Evolutionary conservation across 2,797 vertebrate species (phyloP).

Genomic region (Danio choprae): DNA sequence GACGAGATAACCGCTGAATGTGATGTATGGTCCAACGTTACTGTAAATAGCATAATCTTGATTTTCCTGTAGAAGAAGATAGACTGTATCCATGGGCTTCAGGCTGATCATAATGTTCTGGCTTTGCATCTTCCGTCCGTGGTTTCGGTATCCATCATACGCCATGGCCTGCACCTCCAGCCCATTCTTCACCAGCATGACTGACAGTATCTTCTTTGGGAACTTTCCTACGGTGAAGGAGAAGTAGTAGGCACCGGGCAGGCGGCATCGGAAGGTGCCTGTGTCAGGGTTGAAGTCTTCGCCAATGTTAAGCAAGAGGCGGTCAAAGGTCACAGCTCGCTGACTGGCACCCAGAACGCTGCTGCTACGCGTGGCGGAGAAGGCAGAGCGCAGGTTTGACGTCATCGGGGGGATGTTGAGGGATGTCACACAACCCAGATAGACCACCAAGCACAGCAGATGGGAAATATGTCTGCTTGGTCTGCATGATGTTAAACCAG

Average conservation of each 20-base stretch:
- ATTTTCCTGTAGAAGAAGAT: slow-evolving; percentile 76
- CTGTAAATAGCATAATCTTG: slow-evolving; percentile 81
- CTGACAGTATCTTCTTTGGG: slow-evolving; percentile 81
- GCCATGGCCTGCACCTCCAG: slow-evolving; percentile 82
- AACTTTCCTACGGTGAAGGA: slow-evolving; percentile 82
- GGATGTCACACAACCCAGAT: slow-evolving; percentile 57
- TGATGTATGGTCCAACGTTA: slow-evolving; percentile 80
- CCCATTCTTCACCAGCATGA: slow-evolving; percentile 82
- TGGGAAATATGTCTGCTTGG: slow-evolving; percentile 58
- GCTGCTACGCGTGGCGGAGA: slow-evolving; percentile 79
- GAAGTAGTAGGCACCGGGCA: slow-evolving; percentile 81
- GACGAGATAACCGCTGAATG: slow-evolving; percentile 82
- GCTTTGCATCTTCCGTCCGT: slow-evolving; percentile 80
- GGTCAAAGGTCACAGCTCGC: slow-evolving; percentile 78
- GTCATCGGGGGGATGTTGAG: slow-evolving; percentile 61
- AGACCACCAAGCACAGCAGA: slow-evolving; percentile 63
- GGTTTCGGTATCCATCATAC: slow-evolving; percentile 78
- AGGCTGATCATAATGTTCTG: slow-evolving; percentile 80
- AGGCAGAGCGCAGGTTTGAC: slow-evolving; percentile 74
- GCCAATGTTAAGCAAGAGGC: slow-evolving; percentile 78
- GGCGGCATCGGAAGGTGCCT: slow-evolving; percentile 77
- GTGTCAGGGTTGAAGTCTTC: slow-evolving; percentile 80
- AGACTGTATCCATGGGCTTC: slow-evolving; percentile 79
- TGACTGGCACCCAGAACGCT: slow-evolving; percentile 76
- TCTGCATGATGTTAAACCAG: slow-evolving; percentile 63